phyloP scores from a whole-genome alignment of 2,888 invertebrate genomes.

The Monoplex corrugatus region DNA sequence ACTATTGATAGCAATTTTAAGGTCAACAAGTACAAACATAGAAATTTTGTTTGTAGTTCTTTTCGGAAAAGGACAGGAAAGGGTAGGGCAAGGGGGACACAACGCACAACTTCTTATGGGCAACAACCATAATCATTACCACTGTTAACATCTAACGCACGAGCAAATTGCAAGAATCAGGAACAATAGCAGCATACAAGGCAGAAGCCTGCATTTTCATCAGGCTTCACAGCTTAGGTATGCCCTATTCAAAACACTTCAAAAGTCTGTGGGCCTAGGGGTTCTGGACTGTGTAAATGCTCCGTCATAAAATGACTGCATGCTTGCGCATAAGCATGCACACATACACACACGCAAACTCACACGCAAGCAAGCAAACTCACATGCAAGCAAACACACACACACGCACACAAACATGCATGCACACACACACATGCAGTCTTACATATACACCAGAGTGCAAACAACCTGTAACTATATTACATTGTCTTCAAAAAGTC shows the following conservation, averaged over 20 bases:
- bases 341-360: not conserved
- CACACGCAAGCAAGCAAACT: not conserved
- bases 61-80: not conserved
- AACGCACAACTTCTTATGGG: not conserved
- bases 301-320: not conserved
- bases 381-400: not conserved
- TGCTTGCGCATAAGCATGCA: not conserved
- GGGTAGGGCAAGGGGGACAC: not conserved
- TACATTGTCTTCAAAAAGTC: not conserved
- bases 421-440: not conserved
- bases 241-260: constrained; percentile 20
- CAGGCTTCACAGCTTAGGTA: not conserved
- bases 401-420: not conserved
- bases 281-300: not conserved
- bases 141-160: not conserved
- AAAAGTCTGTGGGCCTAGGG: too few species aligned
- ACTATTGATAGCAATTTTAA: not conserved
- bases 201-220: not conserved
- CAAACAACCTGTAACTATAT: not conserved
- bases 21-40: not conserved
- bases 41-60: constrained; percentile 12
- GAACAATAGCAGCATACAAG: constrained; percentile 34
- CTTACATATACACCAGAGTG: not conserved
- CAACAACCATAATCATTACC: constrained; percentile 16
- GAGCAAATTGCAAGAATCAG: not conserved